phyloP scores from a whole-genome alignment of 2,113 vertebrate genomes.

The Prunella himalayana region DNA sequence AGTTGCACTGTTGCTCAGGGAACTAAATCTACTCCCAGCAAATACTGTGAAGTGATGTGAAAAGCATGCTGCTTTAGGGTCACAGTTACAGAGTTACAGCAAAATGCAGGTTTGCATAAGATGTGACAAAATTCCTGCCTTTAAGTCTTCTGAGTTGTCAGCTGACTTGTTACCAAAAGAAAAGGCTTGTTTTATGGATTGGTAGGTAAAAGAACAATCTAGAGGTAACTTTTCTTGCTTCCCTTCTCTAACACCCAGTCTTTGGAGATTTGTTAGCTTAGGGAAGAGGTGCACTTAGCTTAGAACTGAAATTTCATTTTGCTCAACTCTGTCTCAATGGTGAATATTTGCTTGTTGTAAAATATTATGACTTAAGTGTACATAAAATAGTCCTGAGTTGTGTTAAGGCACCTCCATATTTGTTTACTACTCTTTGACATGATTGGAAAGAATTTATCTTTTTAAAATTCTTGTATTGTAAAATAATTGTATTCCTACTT shows the following conservation, averaged over 20 bases:
- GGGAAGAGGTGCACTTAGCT: not conserved
- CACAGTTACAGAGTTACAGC: not conserved
- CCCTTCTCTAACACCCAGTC: fast-evolving
- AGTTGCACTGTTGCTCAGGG: not conserved
- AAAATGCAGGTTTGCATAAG: not conserved
- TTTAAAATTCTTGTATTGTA: not conserved
- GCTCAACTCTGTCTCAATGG: not conserved
- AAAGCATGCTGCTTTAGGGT: not conserved
- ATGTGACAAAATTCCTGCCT: not conserved
- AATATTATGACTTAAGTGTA: not conserved
- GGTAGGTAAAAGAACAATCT: not conserved
- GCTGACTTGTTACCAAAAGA: not conserved
- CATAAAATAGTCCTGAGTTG: not conserved
- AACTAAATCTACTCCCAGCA: not conserved
- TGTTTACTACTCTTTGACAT: not conserved
- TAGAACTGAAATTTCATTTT: not conserved
- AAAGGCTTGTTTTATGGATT: not conserved
- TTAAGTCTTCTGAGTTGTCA: not conserved
- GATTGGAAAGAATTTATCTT: not conserved
- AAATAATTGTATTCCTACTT: not conserved
- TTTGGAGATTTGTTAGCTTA: not conserved
- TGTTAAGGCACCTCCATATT: not conserved
- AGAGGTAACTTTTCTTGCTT: not conserved
- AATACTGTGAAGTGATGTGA: not conserved
- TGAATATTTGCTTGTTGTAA: not conserved